A percentile compares a stretch with the other conserved stretches of the same genome.
These are phyloP conservation scores for Phrynosoma platyrhinos DNA, from an alignment of 2,113 vertebrate species.

Conservation along the genomic window DNA sequence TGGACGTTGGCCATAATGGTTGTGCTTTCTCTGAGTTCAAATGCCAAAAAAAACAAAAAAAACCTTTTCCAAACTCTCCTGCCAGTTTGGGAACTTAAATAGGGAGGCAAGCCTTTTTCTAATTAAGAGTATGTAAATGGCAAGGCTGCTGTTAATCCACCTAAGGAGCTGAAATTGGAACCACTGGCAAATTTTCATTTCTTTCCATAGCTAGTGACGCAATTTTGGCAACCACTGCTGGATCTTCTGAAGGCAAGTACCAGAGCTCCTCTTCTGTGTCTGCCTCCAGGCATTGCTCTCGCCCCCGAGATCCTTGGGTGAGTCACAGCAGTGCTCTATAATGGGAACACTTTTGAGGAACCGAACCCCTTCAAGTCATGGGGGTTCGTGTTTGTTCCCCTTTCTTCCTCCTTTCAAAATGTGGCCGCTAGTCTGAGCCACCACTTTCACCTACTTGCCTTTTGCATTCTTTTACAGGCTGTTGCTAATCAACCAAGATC, in stretches of 20 bases:
- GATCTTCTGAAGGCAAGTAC: constrained; percentile 82
- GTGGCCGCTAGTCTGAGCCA: background rate
- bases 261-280: constrained; percentile 72
- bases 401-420: background rate
- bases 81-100: background rate
- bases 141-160: background rate
- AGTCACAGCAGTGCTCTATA: constrained; percentile 23
- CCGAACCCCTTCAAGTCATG: background rate
- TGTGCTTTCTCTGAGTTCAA: too few species aligned
- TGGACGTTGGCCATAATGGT: too few species aligned
- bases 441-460: background rate
- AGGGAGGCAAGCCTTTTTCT: background rate
- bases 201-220: constrained; percentile 73
- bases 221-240: constrained; percentile 85
- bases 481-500: constrained; percentile 86
- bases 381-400: background rate
- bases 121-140: background rate
- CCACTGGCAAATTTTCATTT: background rate
- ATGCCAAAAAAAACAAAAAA: too few species aligned
- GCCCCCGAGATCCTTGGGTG: constrained; percentile 82
- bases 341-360: background rate
- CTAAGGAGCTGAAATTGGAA: background rate
- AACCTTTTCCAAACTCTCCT: background rate
- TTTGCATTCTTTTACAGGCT: constrained; percentile 62
- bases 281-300: constrained; percentile 77